These are phyloP conservation scores for Siderastrea siderea DNA, from an alignment of 92 coral and sea anemone genomes.

Conservation along the genomic window DNA sequence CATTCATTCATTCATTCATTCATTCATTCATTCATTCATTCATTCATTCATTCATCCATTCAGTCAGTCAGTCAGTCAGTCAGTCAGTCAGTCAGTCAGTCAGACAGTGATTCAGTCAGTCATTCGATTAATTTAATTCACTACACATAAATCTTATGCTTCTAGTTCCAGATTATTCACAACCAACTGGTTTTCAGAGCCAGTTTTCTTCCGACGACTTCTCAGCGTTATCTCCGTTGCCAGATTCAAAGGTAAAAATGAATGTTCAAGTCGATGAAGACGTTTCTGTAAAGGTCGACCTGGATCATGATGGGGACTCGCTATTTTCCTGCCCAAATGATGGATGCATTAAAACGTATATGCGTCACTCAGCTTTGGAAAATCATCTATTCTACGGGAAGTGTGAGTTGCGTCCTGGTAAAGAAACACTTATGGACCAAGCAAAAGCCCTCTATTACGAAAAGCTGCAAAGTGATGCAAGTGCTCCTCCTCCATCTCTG, in stretches of 20 bases:
- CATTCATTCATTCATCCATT: too few species aligned
- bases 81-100: too few species aligned
- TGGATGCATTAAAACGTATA: conserved; percentile 61
- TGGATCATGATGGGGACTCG: background rate
- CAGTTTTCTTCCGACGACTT: conserved; percentile 25
- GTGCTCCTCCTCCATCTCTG: conserved; percentile 1
- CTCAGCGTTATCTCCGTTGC: background rate
- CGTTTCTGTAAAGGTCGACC: background rate
- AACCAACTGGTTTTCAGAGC: background rate
- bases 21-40: too few species aligned
- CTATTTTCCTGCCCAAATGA: conserved; percentile 71
- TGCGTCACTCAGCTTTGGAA: conserved; percentile 64
- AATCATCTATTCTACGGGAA: conserved; percentile 59
- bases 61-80: too few species aligned
- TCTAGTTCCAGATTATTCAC: conserved; percentile 17
- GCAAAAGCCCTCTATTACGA: conserved; percentile 53
- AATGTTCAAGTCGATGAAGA: background rate
- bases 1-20: too few species aligned
- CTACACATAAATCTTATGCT: too few species aligned
- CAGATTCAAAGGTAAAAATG: background rate
- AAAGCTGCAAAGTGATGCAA: conserved; percentile 39
- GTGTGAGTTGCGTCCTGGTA: conserved; percentile 50
- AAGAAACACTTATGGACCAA: conserved; percentile 58
- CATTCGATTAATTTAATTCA: too few species aligned
- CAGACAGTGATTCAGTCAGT: too few species aligned